Conservation (phyloP, 2,113 vertebrate genomes). For the Leptodactylus fuscus region DNA sequence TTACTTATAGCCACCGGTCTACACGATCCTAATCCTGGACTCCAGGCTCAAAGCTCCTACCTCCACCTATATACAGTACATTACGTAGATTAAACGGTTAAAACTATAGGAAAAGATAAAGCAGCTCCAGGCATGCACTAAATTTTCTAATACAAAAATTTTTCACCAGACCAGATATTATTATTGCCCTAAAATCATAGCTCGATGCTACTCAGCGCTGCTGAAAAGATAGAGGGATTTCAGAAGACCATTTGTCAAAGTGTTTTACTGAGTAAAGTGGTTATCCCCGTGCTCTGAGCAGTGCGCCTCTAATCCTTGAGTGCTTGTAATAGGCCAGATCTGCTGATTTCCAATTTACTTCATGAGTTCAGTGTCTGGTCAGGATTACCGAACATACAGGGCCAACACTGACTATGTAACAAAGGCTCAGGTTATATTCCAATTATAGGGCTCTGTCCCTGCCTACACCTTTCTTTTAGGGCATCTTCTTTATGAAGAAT, state of each 20-base stretch:
- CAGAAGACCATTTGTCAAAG: not conserved
- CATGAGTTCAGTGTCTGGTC: not conserved
- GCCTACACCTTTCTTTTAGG: too few relatives aligned
- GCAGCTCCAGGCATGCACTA: too few relatives aligned
- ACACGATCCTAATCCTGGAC: too few relatives aligned
- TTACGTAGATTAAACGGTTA: too few relatives aligned
- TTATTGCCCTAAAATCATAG: not conserved
- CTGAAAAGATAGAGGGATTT: not conserved
- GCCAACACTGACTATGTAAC: not conserved
- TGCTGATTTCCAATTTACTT: not conserved
- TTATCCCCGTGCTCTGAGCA: not conserved
- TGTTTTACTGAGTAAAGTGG: conserved; percentile 7
- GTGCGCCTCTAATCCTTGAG: not conserved
- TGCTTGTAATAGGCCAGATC: not conserved
- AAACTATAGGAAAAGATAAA: too few relatives aligned
- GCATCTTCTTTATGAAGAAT: too few relatives aligned
- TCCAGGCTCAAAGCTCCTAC: too few relatives aligned
- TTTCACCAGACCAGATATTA: not conserved
- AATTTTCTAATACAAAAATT: too few relatives aligned
- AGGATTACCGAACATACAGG: not conserved
- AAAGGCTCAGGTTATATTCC: not conserved
- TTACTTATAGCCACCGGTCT: too few relatives aligned
- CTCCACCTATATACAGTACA: too few relatives aligned
- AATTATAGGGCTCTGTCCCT: too few relatives aligned
- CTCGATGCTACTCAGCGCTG: not conserved